Evolutionary conservation across 2,888 invertebrate species (phyloP).

Genomic region (Drosophila leonis): DNA sequence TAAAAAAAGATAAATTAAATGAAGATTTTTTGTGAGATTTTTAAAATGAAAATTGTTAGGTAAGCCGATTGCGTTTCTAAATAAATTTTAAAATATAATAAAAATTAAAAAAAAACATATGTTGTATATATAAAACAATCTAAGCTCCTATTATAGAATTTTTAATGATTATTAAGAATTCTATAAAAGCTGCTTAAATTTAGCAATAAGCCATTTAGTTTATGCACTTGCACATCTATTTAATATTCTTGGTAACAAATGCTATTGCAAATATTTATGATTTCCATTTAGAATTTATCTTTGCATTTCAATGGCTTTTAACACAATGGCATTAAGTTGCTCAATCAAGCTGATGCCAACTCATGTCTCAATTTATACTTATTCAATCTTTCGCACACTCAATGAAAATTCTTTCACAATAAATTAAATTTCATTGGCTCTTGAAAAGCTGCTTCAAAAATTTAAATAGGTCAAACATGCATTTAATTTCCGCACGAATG

Average conservation of each 20-base stretch:
- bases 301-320: not conserved
- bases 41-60: too few species aligned
- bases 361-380: not conserved
- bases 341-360: not conserved
- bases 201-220: not conserved
- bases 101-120: too few species aligned
- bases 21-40: too few species aligned
- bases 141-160: too few species aligned
- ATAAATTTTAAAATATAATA: too few species aligned
- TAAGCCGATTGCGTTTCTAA: too few species aligned
- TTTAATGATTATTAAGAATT: too few species aligned
- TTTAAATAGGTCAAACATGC: constrained; percentile 80
- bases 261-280: not conserved
- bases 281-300: not conserved
- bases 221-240: not conserved
- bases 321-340: not conserved
- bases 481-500: constrained; percentile 78
- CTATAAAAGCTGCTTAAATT: not conserved
- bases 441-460: constrained; percentile 34
- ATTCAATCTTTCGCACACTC: not conserved
- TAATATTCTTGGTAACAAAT: not conserved
- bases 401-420: constrained; percentile 63
- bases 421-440: constrained; percentile 63
- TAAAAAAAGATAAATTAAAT: too few species aligned
- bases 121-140: too few species aligned